Evolutionary conservation across 2,888 invertebrate species (phyloP), one percentile per base, ranked within the genome.

Genomic region (Drosophila crucigera): DNA sequence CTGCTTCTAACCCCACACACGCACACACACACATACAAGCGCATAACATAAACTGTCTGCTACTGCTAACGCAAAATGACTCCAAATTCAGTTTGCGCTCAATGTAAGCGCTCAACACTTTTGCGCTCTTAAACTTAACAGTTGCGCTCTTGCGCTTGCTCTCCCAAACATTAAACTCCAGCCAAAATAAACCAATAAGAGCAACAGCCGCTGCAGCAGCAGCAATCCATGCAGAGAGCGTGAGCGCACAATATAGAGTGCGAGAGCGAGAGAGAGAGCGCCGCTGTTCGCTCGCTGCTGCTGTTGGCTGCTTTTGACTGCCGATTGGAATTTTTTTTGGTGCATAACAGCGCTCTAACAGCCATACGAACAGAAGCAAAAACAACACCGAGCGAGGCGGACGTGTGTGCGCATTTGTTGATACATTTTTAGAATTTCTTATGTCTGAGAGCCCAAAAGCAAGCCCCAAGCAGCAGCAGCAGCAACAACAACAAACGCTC

Each of bases 301-400:
- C 59, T 55, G 53, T 47, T 47, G 11, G 71, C 66, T 62, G 78
- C 58, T 68, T 73, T 68, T 61, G 61, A 54, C 61, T 63, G 76
- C 80, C 74, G 77, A 72, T 77, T 82, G 71, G 68, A 82, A 82
- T 82, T 75, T 71, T 65, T 75, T 77, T 78, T 73, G 78, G 80
- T 80, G 76, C 78, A 76, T 78, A 80, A 78, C 78, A 78, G 78
- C 68, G 72, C 52, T 73, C 59, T 78, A 78, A 78, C 80, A 78
- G 78, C 56, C 60, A n/a, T 54, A 14, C 68, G 76, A 76, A 67
- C 78, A 79, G 79, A 79, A 80, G 80, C 80, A 79, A 79, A 79
- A 79, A 73, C 79, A 79, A 79, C 73, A 77, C 69, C 79, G 79
- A 79, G 79, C 81, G 77, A 73, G 79, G 77, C 79, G 79, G 79